These are phyloP conservation scores for Amblyjoppa proteus DNA, from an alignment of 2,888 invertebrate species.

Conservation along the genomic window DNA sequence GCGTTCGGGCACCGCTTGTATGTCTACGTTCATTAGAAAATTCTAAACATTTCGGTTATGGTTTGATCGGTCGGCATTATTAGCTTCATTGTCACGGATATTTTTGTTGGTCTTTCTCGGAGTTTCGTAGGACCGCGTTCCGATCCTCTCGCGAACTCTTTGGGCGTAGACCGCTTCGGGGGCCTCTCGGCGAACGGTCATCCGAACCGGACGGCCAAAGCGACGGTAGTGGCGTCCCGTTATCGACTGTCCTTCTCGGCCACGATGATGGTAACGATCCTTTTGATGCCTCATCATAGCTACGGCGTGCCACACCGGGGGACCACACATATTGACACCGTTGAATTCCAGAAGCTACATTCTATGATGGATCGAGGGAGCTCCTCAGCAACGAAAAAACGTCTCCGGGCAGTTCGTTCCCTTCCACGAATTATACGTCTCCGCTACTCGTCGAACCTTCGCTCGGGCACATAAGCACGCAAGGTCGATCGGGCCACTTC, in stretches of 20 bases:
- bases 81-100: conserved; percentile 72
- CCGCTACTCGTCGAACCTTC: conserved; percentile 32
- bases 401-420: conserved; percentile 64
- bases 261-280: conserved; percentile 72
- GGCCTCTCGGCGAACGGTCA: conserved; percentile 38
- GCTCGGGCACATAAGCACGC: conserved; percentile 41
- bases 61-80: conserved; percentile 67
- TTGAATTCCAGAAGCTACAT: conserved; percentile 83
- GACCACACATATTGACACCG: conserved; percentile 82
- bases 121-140: conserved; percentile 68
- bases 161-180: conserved; percentile 27
- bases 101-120: conserved; percentile 75
- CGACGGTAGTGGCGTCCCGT: conserved; percentile 29
- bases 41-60: conserved; percentile 60
- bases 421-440: conserved; percentile 72
- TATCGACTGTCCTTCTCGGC: conserved; percentile 26
- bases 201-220: conserved; percentile 30
- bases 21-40: conserved; percentile 41
- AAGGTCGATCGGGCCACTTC: conserved; percentile 26
- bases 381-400: conserved; percentile 32
- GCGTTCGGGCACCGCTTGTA: not conserved
- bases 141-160: conserved; percentile 55
- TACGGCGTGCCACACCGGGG: conserved; percentile 52
- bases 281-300: conserved; percentile 72
- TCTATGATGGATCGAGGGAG: conserved; percentile 83